Conservation (phyloP, 2,797 vertebrate species). For the Yasuhikotakia modesta region DNA sequence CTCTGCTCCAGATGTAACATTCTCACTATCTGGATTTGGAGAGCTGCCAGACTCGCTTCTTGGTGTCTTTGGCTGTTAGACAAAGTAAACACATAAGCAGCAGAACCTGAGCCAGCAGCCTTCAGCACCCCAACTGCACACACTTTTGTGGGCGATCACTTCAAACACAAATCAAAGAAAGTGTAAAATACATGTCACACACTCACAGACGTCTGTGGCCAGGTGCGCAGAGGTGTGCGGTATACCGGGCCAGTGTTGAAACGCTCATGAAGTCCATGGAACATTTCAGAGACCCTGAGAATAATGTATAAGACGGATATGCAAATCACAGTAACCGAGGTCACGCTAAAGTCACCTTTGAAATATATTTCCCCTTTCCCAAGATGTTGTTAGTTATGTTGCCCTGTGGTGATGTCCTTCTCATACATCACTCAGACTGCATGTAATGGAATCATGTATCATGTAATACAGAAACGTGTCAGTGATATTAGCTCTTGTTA, state of each 20-base stretch:
- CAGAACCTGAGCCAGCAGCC: conserved; percentile 58
- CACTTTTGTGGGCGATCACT: conserved; percentile 59
- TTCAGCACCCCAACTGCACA: conserved; percentile 63
- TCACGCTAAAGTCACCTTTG: conserved; percentile 48
- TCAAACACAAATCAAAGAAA: conserved; percentile 57
- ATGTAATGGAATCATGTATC: conserved; percentile 9
- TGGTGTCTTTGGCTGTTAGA: conserved; percentile 42
- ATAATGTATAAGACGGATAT: conserved; percentile 67
- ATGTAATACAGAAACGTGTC: conserved; percentile 37
- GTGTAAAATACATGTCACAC: conserved; percentile 59
- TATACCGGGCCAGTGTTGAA: conserved; percentile 26
- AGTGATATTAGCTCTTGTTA: conserved; percentile 12
- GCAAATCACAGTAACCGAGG: conserved; percentile 61
- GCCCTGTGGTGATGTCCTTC: conserved; percentile 32
- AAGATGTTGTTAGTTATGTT: conserved; percentile 32
- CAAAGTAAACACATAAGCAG: conserved; percentile 51
- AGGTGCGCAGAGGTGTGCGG: conserved; percentile 43
- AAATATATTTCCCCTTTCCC: conserved; percentile 20
- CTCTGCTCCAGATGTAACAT: conserved; percentile 69
- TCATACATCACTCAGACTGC: conserved; percentile 25
- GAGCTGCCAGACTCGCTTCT: conserved; percentile 48
- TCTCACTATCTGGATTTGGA: conserved; percentile 54
- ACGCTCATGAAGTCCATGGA: conserved; percentile 56
- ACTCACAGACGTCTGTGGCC: conserved; percentile 42
- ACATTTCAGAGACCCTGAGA: conserved; percentile 63